These are phyloP conservation scores for Nowickia ferox DNA, from an alignment of 2,888 invertebrate genomes.

Conservation along the genomic window DNA sequence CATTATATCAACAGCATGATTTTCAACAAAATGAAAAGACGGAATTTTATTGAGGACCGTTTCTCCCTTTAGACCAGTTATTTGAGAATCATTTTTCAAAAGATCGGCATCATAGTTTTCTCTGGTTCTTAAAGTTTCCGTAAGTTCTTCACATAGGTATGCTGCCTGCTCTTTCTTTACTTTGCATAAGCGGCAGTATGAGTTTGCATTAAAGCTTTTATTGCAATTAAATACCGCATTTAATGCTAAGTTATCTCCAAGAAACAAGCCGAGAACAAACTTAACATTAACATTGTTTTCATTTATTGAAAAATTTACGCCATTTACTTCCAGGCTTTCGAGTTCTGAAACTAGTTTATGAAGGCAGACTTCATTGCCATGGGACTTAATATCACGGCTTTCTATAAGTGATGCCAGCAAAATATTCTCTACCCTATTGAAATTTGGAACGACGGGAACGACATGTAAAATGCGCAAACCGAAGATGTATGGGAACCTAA, in stretches of 20 bases:
- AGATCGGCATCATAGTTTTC: slow-evolving; percentile 3
- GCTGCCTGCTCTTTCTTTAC: slow-evolving; percentile 2
- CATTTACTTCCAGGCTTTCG: slow-evolving; percentile 1
- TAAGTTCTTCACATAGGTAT: neutral
- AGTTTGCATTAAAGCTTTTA: slow-evolving; percentile 20
- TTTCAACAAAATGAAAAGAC: slow-evolving; percentile 5
- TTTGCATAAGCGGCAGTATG: slow-evolving; percentile 16
- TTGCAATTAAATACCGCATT: slow-evolving; percentile 15
- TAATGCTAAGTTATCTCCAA: slow-evolving; percentile 17
- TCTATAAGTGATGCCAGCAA: slow-evolving; percentile 8
- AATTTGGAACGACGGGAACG: slow-evolving; percentile 9
- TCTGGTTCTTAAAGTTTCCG: slow-evolving; percentile 13
- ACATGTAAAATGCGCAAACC: slow-evolving; percentile 17
- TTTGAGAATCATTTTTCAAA: neutral
- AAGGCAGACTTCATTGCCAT: neutral
- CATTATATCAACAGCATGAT: slow-evolving; percentile 14
- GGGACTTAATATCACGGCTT: neutral
- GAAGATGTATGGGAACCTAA: slow-evolving; percentile 10
- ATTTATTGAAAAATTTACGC: slow-evolving; percentile 4
- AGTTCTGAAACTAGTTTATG: neutral
- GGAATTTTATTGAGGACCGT: slow-evolving; percentile 14
- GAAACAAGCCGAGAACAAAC: slow-evolving; percentile 1
- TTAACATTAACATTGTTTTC: slow-evolving; percentile 18
- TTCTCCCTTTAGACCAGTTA: slow-evolving; percentile 1
- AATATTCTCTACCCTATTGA: slow-evolving; percentile 15